These are phyloP conservation scores for Cuniculus paca DNA, from an alignment of 2,797 vertebrate species.

Conservation along the genomic window DNA sequence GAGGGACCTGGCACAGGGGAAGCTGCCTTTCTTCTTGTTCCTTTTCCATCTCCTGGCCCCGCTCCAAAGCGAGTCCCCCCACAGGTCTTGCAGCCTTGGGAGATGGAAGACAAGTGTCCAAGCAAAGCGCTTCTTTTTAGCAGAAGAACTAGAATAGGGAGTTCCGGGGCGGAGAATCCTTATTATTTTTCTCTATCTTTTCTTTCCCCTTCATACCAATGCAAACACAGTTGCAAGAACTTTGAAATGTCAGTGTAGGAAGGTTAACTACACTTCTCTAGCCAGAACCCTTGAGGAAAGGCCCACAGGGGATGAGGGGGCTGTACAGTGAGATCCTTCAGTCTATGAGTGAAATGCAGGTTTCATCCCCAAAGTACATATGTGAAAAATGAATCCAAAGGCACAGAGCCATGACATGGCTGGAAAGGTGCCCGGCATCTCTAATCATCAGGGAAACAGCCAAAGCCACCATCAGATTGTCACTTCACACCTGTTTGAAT, in stretches of 20 bases:
- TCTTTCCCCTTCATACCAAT: background rate
- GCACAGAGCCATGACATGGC: background rate
- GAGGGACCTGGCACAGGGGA: too few relatives aligned
- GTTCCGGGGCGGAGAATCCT: background rate
- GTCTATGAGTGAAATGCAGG: background rate
- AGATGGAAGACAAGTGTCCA: background rate
- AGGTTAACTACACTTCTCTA: background rate
- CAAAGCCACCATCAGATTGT: background rate
- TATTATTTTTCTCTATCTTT: too few relatives aligned
- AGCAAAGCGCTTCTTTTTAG: background rate
- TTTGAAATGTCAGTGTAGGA: background rate
- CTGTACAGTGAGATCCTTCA: too few relatives aligned
- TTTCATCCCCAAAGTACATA: background rate
- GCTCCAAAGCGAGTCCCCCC: background rate
- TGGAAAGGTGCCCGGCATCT: background rate
- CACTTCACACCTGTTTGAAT: background rate
- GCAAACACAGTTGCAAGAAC: background rate
- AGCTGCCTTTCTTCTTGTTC: background rate
- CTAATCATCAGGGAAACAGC: background rate
- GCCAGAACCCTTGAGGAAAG: background rate
- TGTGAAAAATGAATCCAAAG: background rate
- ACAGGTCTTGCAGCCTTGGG: background rate
- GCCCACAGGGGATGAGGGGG: background rate
- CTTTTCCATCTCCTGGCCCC: background rate
- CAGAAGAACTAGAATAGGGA: too few relatives aligned